Percentiles rank a stretch among this genome's conserved stretches.
phyloP scores from a whole-genome alignment of 1,140 invertebrate genomes.

The Globodera ellingtonae region DNA sequence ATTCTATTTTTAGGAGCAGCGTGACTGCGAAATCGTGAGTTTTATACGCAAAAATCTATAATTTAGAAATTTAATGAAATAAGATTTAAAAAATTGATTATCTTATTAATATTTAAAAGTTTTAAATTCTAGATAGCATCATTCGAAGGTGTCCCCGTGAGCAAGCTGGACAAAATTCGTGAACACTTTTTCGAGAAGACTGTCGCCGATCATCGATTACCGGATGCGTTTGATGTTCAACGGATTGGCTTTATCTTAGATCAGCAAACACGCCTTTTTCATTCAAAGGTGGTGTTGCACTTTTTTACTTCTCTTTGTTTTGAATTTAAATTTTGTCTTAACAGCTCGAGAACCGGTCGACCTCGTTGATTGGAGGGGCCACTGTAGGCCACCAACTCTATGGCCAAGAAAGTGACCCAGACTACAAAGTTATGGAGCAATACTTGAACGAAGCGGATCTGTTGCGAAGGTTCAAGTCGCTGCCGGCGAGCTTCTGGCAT shows the following conservation, averaged over 20 bases:
- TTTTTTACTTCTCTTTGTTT: slow-evolving; percentile 57
- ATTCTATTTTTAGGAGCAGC: not conserved
- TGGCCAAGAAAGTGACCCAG: slow-evolving; percentile 66
- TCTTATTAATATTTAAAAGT: no score
- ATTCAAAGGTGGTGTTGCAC: slow-evolving; percentile 55
- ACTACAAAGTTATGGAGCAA: slow-evolving; percentile 75
- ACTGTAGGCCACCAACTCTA: slow-evolving; percentile 82
- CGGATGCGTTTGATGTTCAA: slow-evolving; percentile 76
- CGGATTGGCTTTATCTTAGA: slow-evolving; percentile 76
- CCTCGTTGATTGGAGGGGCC: slow-evolving; percentile 76
- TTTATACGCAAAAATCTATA: no score
- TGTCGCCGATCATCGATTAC: slow-evolving; percentile 30
- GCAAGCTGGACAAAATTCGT: slow-evolving; percentile 73
- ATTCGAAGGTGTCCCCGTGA: slow-evolving; percentile 78
- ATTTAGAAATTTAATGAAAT: no score
- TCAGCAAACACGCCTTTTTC: slow-evolving; percentile 73
- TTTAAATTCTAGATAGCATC: slow-evolving; percentile 67
- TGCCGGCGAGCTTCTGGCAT: slow-evolving; percentile 76
- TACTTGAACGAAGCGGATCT: slow-evolving; percentile 76
- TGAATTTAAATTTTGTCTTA: slow-evolving; percentile 5
- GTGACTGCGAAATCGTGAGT: slow-evolving; percentile 69
- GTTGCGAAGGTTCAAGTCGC: slow-evolving; percentile 72
- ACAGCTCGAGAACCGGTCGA: slow-evolving; percentile 76
- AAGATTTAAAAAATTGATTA: no score
- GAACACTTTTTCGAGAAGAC: slow-evolving; percentile 61